A percentile compares a stretch with the other conserved stretches of the same genome.
phyloP scores from a whole-genome alignment of 2,888 invertebrate genomes.

The Mallateleia sp. region DNA sequence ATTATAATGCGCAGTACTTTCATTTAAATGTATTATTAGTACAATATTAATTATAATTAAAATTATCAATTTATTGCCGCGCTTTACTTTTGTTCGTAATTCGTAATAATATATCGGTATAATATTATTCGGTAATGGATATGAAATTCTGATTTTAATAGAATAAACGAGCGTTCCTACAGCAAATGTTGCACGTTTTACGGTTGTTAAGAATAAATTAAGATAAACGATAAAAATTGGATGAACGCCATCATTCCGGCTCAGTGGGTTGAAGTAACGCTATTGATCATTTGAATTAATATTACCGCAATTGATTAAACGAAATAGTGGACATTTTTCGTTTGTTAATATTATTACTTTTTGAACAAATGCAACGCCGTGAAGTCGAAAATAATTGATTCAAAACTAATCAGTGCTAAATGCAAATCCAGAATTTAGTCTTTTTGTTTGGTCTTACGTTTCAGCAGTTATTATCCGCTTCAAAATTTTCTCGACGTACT shows the following conservation, averaged over 20 bases:
- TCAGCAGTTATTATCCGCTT: not conserved
- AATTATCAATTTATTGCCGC: not conserved
- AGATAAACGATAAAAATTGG: slow-evolving; percentile 45
- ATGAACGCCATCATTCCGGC: slow-evolving; percentile 40
- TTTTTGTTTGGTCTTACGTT: slow-evolving; percentile 2
- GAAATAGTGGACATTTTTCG: slow-evolving; percentile 8
- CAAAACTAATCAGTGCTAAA: slow-evolving; percentile 3
- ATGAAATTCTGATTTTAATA: slow-evolving; percentile 1
- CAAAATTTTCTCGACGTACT: not conserved
- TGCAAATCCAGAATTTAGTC: not conserved
- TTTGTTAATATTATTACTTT: not conserved
- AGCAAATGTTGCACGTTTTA: slow-evolving; percentile 18
- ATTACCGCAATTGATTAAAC: slow-evolving; percentile 32
- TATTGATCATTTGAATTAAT: slow-evolving; percentile 53
- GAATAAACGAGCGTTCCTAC: not conserved
- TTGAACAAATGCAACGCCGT: not conserved
- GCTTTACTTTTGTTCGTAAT: not conserved
- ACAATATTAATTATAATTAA: not conserved
- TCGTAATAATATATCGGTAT: slow-evolving; percentile 10
- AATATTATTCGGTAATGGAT: slow-evolving; percentile 14
- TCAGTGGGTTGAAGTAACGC: slow-evolving; percentile 30
- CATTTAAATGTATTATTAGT: not conserved
- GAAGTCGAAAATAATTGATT: slow-evolving; percentile 1
- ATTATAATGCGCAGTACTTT: not conserved
- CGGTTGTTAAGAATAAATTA: slow-evolving; percentile 46